A percentile compares a stretch with the other conserved stretches of the same genome.
Evolutionary conservation across 2,113 vertebrate genomes (phyloP).

Genomic region (Hystrix cristata): DNA sequence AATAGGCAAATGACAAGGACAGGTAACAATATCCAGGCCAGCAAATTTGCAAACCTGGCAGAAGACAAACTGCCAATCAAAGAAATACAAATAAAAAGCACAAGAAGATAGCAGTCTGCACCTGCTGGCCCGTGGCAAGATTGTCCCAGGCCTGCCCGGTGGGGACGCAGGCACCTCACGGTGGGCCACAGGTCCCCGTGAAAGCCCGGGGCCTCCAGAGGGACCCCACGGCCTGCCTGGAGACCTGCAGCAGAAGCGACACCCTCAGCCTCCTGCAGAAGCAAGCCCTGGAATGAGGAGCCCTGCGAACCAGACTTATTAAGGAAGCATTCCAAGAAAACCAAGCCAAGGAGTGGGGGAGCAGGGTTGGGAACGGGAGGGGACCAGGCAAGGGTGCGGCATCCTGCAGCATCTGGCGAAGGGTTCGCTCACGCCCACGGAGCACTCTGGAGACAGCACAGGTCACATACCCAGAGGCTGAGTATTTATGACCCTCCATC

Average conservation of each 20-base stretch:
- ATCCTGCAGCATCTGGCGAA: neutral
- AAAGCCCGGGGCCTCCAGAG: rapidly evolving
- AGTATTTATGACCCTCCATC: neutral
- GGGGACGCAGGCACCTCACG: neutral
- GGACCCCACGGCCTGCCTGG: no score
- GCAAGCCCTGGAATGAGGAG: neutral
- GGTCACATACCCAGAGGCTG: neutral
- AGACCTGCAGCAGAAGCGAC: rapidly evolving
- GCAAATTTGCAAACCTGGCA: neutral
- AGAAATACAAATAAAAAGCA: neutral
- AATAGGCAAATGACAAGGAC: neutral
- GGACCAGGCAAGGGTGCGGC: neutral
- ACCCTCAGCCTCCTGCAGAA: neutral
- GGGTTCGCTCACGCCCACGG: neutral
- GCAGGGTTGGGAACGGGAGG: neutral
- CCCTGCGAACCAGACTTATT: neutral
- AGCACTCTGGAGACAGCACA: neutral
- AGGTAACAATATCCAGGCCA: neutral
- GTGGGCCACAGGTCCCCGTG: rapidly evolving
- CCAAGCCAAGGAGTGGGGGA: neutral
- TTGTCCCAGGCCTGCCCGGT: rapidly evolving
- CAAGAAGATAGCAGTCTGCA: rapidly evolving
- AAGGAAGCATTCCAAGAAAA: neutral
- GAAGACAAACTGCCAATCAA: neutral
- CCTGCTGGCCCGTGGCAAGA: neutral